Conservation (phyloP, 2,797 vertebrate species). For the Sebastes diaconus region DNA sequence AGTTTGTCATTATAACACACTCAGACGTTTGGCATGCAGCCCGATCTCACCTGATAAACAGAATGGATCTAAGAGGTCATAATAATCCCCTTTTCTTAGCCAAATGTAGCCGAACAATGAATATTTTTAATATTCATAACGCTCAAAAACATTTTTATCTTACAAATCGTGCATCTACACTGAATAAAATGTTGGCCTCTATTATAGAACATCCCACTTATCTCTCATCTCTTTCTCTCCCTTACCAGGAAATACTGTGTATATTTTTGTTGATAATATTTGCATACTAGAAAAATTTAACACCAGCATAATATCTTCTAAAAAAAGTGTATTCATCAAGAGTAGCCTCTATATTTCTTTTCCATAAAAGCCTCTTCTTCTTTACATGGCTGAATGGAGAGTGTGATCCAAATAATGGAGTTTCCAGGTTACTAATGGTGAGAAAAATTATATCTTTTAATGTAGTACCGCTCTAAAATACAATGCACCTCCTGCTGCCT, state of each 20-base stretch:
- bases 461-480: neutral
- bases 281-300: neutral
- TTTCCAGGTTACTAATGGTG: slow-evolving; percentile 15
- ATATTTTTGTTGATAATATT: neutral
- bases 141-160: neutral
- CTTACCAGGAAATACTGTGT: neutral
- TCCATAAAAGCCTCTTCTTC: neutral
- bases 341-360: neutral
- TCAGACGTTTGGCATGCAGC: neutral
- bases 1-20: slow-evolving; percentile 27
- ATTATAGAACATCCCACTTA: neutral
- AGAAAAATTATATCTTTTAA: slow-evolving; percentile 14
- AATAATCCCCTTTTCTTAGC: slow-evolving; percentile 16
- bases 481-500: neutral
- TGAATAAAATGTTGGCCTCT: neutral
- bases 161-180: neutral
- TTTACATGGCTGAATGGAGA: neutral
- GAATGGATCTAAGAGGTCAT: slow-evolving; percentile 2
- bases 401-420: slow-evolving; percentile 9
- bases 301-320: neutral
- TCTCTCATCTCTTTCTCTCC: neutral
- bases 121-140: slow-evolving; percentile 40
- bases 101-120: slow-evolving; percentile 3
- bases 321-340: neutral
- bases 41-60: slow-evolving; percentile 13